Conservation (phyloP, 2,888 invertebrate genomes). For the Lasius platythorax region DNA sequence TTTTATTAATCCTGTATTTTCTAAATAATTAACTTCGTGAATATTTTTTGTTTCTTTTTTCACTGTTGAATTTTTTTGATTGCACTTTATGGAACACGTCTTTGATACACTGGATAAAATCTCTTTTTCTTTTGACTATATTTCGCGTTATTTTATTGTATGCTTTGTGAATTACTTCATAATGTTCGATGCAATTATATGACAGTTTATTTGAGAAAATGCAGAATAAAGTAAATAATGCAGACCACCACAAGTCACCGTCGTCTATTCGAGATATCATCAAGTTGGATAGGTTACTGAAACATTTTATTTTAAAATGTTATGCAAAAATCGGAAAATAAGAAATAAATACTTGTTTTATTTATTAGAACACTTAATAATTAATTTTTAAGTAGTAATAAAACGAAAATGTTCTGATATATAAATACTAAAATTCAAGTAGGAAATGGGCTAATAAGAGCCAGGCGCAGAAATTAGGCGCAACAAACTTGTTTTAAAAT, state of each 20-base stretch:
- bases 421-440: too few relatives aligned
- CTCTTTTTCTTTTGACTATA: not conserved
- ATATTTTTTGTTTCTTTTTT: not conserved
- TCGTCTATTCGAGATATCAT: not conserved
- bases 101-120: not conserved
- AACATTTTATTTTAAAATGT: not conserved
- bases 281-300: not conserved
- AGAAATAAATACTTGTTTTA: slow-evolving; percentile 20
- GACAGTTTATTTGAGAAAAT: not conserved
- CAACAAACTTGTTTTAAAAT: too few relatives aligned
- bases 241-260: not conserved
- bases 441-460: too few relatives aligned
- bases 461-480: too few relatives aligned
- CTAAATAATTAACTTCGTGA: not conserved
- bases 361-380: not conserved
- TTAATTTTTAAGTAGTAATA: not conserved
- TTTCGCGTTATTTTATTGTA: not conserved
- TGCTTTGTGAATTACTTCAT: not conserved
- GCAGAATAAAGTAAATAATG: not conserved
- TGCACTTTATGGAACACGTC: not conserved
- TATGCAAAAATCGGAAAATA: not conserved
- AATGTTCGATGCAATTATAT: not conserved
- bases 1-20: slow-evolving; percentile 1
- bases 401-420: too few relatives aligned
- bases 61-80: not conserved